Percentiles rank a stretch among this genome's conserved stretches.
phyloP scores from a whole-genome alignment of 2,113 vertebrate species.

The Dicerorhinus sumatrensis region DNA sequence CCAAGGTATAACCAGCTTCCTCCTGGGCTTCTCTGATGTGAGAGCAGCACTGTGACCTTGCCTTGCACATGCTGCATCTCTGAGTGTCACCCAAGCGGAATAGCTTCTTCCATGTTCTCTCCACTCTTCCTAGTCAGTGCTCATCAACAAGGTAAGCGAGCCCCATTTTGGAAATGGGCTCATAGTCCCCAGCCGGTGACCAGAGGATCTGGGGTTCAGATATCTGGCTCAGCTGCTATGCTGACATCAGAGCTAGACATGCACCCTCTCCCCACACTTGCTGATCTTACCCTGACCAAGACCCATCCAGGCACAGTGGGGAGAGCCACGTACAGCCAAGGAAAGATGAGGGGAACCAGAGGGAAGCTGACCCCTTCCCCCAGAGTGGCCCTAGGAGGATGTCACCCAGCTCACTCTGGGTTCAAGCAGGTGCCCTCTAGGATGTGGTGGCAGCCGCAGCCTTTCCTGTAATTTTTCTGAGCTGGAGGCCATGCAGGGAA shows the following conservation, averaged over 20 bases:
- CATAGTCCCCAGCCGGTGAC: background rate
- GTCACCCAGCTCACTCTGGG: background rate
- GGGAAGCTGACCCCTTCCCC: background rate
- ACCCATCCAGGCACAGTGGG: background rate
- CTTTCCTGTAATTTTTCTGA: background rate
- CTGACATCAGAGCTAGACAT: rapidly evolving
- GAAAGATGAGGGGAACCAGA: background rate
- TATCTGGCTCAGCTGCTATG: background rate
- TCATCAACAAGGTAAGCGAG: background rate
- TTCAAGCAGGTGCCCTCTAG: background rate
- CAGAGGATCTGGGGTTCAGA: background rate
- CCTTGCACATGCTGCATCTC: background rate
- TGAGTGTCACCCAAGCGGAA: background rate
- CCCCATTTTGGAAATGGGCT: background rate
- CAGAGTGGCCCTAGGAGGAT: background rate
- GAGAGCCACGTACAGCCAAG: background rate
- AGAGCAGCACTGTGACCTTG: background rate
- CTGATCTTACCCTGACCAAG: background rate
- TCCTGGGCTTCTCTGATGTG: background rate
- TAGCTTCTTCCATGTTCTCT: background rate
- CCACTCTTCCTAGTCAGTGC: background rate
- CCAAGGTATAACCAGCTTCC: background rate
- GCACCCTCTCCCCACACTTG: background rate
- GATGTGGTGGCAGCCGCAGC: background rate
- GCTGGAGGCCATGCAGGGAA: background rate